These are phyloP conservation scores for Phoenicopterus ruber DNA, from an alignment of 2,113 vertebrate genomes.

Conservation along the genomic window DNA sequence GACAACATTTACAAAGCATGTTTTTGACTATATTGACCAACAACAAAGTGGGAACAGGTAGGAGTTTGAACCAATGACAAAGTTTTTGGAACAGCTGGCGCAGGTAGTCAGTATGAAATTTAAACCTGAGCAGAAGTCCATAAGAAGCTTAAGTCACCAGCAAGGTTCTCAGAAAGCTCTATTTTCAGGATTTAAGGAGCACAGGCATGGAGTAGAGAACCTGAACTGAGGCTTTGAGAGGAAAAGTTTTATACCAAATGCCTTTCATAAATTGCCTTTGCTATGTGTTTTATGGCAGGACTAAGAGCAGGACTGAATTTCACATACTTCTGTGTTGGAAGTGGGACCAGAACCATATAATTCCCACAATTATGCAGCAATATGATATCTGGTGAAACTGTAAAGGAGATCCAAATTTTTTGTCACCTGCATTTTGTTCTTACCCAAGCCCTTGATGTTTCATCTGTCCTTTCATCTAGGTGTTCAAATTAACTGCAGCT, in stretches of 20 bases:
- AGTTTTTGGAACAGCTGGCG: neutral
- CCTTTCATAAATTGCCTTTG: neutral
- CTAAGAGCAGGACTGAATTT: neutral
- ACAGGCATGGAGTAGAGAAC: neutral
- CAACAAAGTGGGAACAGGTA: neutral
- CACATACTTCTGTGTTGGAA: neutral
- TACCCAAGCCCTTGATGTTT: neutral
- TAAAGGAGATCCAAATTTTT: neutral
- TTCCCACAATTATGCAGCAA: neutral
- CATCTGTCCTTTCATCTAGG: neutral
- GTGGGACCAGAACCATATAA: neutral
- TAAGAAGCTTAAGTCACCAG: neutral
- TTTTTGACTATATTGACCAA: neutral
- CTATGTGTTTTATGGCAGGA: neutral
- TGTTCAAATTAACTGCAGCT: neutral
- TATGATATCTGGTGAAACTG: neutral
- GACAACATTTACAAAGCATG: neutral
- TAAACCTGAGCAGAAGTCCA: neutral
- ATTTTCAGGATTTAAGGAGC: neutral
- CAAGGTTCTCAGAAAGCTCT: neutral
- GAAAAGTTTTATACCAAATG: neutral
- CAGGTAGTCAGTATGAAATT: neutral
- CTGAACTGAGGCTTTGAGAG: neutral
- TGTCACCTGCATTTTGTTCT: neutral
- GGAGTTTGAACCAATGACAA: neutral